Base-by-base conservation (phyloP, 2,888 invertebrate genomes). In the Tuberolachnus salignus region DNA sequence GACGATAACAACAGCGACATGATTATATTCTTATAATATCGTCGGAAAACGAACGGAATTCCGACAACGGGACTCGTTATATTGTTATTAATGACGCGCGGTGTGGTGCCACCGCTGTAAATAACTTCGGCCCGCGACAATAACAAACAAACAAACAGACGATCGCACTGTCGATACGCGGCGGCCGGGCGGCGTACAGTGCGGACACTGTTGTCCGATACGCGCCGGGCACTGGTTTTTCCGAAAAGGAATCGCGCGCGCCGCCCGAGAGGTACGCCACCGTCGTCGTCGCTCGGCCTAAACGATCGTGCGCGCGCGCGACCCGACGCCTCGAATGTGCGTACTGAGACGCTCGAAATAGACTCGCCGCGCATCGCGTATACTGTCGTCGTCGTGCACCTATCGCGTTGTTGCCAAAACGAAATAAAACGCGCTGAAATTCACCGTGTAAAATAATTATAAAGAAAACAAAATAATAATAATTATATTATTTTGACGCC, bases 331-430 rank as follows among this genome's bases (percentile, higher is more conserved):
- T 16, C 19, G 51, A 10, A 21, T 1, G 21, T 10, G 55, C 55
- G 55, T 19, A 3, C 74, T 26, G 46, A 44, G 46, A 66, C 26
- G 53, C 66, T 78, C 75, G 59, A 78, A 78, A 78, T 78, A 78
- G 75, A 78, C 57, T 34, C 44, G 14, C 11, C 53, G 69, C 21
- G 34, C 19, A 9, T n/a, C 19, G 19, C 34, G 6, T n/a, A n/a
- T n/a, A n/a, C n/a, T 2, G 21, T 21, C 1, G 51, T n/a, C 71
- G 34, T 46, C 42, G 55, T 16, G 44, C 42, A 49, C 6, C 3
- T 44, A 26, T 3, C 21, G 21, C 57, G 59, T 49, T 46, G 61
- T 67, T 67, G 75, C 67, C 75, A 57, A 57, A 57, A 57, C 53
- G 73, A 46, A 1, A 19, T 46, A 2, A 46, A 46, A 46, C 46